Evolutionary conservation across 2,113 vertebrate genomes (phyloP).

Genomic region (Alligator sinensis): DNA sequence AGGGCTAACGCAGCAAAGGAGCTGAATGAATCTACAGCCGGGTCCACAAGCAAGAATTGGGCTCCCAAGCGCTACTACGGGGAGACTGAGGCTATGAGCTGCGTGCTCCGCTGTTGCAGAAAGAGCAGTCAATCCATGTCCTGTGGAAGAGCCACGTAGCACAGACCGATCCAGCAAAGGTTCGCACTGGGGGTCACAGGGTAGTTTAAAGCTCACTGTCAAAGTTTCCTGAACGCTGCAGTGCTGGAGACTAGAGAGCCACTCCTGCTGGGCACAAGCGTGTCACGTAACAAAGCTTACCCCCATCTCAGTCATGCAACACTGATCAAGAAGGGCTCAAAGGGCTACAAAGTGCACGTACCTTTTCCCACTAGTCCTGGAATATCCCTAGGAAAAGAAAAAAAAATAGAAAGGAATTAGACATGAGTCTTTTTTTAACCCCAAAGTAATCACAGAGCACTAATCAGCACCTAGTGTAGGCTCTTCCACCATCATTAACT

Average conservation of each 20-base stretch:
- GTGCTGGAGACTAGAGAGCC: neutral
- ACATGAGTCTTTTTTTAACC: neutral
- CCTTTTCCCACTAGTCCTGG: neutral
- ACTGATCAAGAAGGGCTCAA: neutral
- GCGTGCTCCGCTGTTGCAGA: neutral
- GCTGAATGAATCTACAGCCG: neutral
- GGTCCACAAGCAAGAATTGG: neutral
- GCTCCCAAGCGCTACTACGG: too few species aligned
- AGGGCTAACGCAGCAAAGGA: neutral
- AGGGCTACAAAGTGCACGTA: rapidly evolving
- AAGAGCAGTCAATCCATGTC: neutral
- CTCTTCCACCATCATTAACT: neutral
- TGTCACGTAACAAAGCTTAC: neutral
- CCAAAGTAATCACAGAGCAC: neutral
- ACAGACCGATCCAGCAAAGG: neutral
- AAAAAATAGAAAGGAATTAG: neutral
- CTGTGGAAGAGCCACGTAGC: neutral
- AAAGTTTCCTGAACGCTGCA: too few species aligned
- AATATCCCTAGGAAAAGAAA: neutral
- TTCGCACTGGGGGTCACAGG: neutral
- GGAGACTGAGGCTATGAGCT: neutral
- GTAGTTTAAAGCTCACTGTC: rapidly evolving
- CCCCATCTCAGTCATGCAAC: rapidly evolving
- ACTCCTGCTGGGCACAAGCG: neutral
- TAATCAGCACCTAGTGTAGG: rapidly evolving